These are phyloP conservation scores for Liasis olivaceus DNA, from an alignment of 2,797 vertebrate species.

Conservation along the genomic window DNA sequence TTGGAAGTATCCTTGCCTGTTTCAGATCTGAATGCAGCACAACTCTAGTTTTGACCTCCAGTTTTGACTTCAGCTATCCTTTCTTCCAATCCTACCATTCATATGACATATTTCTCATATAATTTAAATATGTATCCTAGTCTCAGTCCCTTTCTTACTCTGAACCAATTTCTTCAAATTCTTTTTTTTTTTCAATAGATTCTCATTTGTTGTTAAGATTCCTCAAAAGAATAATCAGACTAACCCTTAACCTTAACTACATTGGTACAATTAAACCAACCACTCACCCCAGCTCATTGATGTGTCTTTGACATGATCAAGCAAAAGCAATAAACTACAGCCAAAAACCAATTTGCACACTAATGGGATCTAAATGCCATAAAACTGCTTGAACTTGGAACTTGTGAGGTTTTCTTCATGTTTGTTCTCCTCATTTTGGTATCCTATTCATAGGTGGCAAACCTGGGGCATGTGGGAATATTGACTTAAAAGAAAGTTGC, in stretches of 20 bases:
- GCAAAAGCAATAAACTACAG: background rate
- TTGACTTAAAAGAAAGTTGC: background rate
- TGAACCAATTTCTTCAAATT: background rate
- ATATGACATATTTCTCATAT: background rate
- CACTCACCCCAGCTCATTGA: background rate
- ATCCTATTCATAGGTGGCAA: background rate
- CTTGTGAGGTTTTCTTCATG: background rate
- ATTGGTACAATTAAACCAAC: background rate
- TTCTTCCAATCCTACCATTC: background rate
- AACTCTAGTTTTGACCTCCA: background rate
- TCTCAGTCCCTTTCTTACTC: background rate
- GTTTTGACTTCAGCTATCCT: background rate
- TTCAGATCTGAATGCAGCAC: background rate
- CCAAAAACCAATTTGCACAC: background rate
- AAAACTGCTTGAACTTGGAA: background rate
- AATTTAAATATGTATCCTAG: background rate
- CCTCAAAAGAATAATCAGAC: background rate
- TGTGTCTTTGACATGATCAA: background rate
- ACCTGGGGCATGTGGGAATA: background rate
- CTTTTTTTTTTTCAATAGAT: background rate
- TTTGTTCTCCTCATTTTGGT: background rate
- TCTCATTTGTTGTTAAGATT: background rate
- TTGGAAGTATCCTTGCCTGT: background rate
- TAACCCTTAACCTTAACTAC: background rate
- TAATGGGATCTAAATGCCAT: background rate